Base-by-base conservation (phyloP, 2,113 vertebrate genomes). In the Holacanthus passer region DNA sequence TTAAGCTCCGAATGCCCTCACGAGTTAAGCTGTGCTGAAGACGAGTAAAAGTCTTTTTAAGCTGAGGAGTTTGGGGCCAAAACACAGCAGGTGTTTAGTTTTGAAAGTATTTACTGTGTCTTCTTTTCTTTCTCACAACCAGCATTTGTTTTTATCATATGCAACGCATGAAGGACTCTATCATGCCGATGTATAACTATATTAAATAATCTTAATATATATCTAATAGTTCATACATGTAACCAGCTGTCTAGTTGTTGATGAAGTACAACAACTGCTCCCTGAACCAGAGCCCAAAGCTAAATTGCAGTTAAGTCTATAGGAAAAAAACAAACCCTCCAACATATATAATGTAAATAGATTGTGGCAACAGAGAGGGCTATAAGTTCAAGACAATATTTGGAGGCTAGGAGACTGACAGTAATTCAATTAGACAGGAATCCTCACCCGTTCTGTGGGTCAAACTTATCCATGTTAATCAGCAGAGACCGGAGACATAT, bases 371-470 rank as follows among this genome's bases (percentile, higher is more conserved):
- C 89, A 94, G 88, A 92, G 87, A 86, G 82, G 93, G 94, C 84
- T 93, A 92, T 86, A 94, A 96, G 95, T 96, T 96, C 95, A 95
- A 91, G 91, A 94, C 95, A 97, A 96, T 96, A 96, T 97, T 97
- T 95, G 86, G 84, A 90, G 73, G 92, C 93, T 93, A 79, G 93
- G 89, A 94, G 94, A 92, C 92, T 94, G 95, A 94, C 93, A 94
- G 94, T 96, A 96, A 97, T 96, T 97, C 92, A 96, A 96, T 97
- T 96, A 97, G 95, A 93, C 94, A 93, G 93, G 93, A 95, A 95
- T 93, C 96, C 94, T 95, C 91, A 85, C 79, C 93, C 92, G 87
- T 93, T 93, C 92, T 82, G 84, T 87, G 90, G 95, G 96, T 96
- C 94, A 96, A 86, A 96, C 95, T 95, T 96, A 96, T 92, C 92